phyloP scores from a whole-genome alignment of 2,797 vertebrate genomes.

The Naso thynnoides region DNA sequence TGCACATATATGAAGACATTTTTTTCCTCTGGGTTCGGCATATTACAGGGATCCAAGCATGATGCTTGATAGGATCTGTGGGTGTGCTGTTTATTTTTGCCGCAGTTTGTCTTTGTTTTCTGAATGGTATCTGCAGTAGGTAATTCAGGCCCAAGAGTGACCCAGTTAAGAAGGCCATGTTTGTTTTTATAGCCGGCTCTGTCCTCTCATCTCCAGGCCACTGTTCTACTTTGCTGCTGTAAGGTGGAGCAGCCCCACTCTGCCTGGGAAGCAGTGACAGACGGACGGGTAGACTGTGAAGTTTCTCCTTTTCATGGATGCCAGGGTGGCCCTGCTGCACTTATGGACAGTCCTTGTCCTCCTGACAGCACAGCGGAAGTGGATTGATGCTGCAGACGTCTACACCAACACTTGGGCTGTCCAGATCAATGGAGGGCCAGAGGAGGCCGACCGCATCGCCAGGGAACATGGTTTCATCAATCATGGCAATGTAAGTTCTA shows the following conservation, averaged over 20 bases:
- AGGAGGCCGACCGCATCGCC: conserved; percentile 89
- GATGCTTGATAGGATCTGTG: conserved; percentile 34
- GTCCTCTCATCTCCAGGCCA: conserved; percentile 79
- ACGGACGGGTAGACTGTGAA: conserved; percentile 65
- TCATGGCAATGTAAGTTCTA: conserved; percentile 89
- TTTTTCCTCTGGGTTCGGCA: background rate
- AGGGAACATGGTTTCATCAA: conserved; percentile 93
- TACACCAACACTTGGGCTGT: conserved; percentile 98
- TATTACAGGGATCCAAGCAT: conserved; percentile 26
- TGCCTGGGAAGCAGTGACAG: conserved; percentile 65
- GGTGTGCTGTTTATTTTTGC: conserved; percentile 43
- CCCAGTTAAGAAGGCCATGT: conserved; percentile 67
- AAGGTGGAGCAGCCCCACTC: conserved; percentile 64
- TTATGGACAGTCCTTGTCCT: conserved; percentile 88
- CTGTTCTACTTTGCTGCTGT: conserved; percentile 74
- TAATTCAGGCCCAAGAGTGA: conserved; percentile 51
- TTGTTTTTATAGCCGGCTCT: conserved; percentile 68
- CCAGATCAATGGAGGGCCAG: conserved; percentile 86
- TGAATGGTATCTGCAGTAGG: conserved; percentile 37
- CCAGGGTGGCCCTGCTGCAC: conserved; percentile 87
- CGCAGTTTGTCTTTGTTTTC: conserved; percentile 35
- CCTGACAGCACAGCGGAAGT: conserved; percentile 77
- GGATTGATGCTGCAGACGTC: conserved; percentile 78
- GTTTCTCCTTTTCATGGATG: conserved; percentile 91
- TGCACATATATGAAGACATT: conserved; percentile 38